Evolutionary conservation across 2,113 vertebrate species (phyloP).

Genomic region (Heloderma charlesbogerti): DNA sequence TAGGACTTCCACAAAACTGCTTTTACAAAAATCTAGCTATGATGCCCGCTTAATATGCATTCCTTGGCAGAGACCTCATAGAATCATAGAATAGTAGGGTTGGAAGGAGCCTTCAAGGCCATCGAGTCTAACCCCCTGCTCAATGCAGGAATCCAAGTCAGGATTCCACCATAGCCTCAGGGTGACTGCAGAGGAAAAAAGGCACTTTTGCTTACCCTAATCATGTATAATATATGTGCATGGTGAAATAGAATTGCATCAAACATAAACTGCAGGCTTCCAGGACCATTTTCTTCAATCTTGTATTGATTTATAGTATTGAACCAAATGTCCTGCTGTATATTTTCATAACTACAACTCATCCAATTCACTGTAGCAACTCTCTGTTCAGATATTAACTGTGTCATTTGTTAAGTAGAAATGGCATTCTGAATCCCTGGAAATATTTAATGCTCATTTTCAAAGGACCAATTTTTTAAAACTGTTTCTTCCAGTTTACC

Average conservation of each 20-base stretch:
- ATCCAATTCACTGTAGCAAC: not conserved
- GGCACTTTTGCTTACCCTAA: not conserved
- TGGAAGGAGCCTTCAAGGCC: too few species aligned
- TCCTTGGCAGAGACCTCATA: not conserved
- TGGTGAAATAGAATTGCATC: not conserved
- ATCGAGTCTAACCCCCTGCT: too few species aligned
- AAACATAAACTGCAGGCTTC: not conserved
- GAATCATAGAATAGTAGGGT: too few species aligned
- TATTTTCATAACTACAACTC: not conserved
- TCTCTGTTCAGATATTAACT: not conserved
- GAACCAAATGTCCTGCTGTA: not conserved
- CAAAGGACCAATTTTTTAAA: not conserved
- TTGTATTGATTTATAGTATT: not conserved
- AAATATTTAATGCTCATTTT: not conserved
- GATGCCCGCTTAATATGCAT: not conserved
- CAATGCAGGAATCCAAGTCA: too few species aligned
- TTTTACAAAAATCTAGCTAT: not conserved
- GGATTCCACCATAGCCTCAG: not conserved
- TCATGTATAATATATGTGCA: not conserved
- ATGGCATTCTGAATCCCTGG: not conserved
- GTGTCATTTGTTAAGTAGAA: not conserved
- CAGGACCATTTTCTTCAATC: not conserved
- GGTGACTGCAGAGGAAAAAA: too few species aligned
- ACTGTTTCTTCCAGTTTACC: slow-evolving; percentile 86
- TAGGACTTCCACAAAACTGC: not conserved